Evolutionary conservation across 2,797 vertebrate species (phyloP).

Genomic region (Chaunax sp.): DNA sequence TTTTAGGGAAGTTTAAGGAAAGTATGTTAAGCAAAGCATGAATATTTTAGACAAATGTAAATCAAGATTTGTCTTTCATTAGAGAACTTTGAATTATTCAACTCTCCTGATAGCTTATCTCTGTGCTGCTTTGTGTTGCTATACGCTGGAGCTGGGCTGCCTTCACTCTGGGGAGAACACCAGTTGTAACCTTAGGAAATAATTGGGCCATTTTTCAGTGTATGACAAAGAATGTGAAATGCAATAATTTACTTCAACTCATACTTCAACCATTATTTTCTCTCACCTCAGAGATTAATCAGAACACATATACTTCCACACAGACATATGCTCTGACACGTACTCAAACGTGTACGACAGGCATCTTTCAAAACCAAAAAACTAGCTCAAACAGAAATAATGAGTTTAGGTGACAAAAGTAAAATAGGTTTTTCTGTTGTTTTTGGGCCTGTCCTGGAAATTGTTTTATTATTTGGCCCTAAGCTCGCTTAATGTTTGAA

Average conservation of each 20-base stretch:
- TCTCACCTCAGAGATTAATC: constrained; percentile 56
- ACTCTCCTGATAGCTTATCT: constrained; percentile 51
- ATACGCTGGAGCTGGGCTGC: constrained; percentile 31
- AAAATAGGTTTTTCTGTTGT: constrained; percentile 12
- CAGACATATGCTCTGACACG: constrained; percentile 1
- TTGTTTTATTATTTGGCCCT: constrained; percentile 42
- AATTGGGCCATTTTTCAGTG: constrained; percentile 74
- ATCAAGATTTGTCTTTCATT: constrained; percentile 62
- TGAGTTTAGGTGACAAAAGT: constrained; percentile 32
- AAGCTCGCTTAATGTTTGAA: constrained; percentile 23
- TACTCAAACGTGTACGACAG: not conserved
- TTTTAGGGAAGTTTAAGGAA: constrained; percentile 33
- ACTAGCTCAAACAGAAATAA: constrained; percentile 25
- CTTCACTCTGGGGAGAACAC: constrained; percentile 40
- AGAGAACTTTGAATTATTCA: constrained; percentile 65
- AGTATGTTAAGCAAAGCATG: constrained; percentile 37
- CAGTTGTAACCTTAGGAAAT: constrained; percentile 68
- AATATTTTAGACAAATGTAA: constrained; percentile 46
- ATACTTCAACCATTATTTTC: constrained; percentile 65
- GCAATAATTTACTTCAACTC: constrained; percentile 67
- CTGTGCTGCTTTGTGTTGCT: constrained; percentile 34
- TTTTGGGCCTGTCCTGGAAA: constrained; percentile 30
- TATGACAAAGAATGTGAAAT: constrained; percentile 59
- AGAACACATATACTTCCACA: constrained; percentile 35
- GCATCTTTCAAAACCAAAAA: constrained; percentile 9